These are phyloP conservation scores for Gryllus bimaculatus DNA, from an alignment of 1,140 invertebrate genomes.

Conservation along the genomic window DNA sequence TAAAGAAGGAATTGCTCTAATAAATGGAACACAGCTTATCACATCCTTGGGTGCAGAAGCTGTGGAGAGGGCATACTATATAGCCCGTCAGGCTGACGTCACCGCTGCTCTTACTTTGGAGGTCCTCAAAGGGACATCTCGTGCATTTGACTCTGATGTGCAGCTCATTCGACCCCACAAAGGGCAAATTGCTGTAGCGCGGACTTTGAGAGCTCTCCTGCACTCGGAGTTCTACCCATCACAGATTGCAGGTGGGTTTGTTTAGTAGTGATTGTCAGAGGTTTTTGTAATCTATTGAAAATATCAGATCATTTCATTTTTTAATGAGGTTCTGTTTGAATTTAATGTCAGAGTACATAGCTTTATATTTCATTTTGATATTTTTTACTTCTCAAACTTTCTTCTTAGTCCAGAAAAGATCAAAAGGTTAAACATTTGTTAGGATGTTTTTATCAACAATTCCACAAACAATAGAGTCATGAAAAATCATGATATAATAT, in stretches of 20 bases:
- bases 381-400: neutral
- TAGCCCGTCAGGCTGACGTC: constrained; percentile 58
- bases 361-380: neutral
- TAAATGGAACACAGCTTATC: constrained; percentile 69
- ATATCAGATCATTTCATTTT: neutral
- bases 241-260: constrained; percentile 51
- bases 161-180: constrained; percentile 56
- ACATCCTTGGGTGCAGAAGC: constrained; percentile 60
- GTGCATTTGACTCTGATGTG: constrained; percentile 61
- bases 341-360: neutral
- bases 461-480: no score
- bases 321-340: neutral
- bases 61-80: constrained; percentile 48
- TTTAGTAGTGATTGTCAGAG: neutral
- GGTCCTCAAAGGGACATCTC: constrained; percentile 60
- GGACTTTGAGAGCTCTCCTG: constrained; percentile 49
- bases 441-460: no score
- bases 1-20: constrained; percentile 63
- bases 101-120: constrained; percentile 62
- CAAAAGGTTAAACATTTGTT: no score
- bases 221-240: constrained; percentile 59
- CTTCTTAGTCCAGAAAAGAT: no score
- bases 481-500: no score
- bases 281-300: neutral
- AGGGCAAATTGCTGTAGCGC: constrained; percentile 55